Percentiles rank a stretch among this genome's conserved stretches.
Conservation (phyloP, 1,140 invertebrate genomes). For the Drosophila biarmipes region DNA sequence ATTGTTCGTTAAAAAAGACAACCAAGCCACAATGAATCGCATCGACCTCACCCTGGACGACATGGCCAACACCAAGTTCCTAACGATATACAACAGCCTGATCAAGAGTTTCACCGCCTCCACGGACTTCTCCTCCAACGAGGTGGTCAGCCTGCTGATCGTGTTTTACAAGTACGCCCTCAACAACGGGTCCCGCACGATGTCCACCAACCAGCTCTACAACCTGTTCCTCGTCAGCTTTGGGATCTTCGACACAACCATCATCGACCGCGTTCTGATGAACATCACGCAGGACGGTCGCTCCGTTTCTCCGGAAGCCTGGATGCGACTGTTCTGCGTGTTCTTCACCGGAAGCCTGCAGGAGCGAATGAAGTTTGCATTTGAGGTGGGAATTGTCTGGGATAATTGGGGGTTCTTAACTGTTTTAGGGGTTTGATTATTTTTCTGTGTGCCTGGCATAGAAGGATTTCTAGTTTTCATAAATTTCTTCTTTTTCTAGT, state of each 20-base stretch:
- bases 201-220: constrained; percentile 73
- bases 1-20: background rate
- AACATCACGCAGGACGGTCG: constrained; percentile 68
- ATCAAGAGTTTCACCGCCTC: constrained; percentile 47
- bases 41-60: constrained; percentile 75
- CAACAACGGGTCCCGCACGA: constrained; percentile 62
- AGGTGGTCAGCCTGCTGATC: constrained; percentile 67
- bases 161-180: constrained; percentile 79
- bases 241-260: constrained; percentile 63
- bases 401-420: background rate
- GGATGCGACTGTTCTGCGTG: constrained; percentile 72
- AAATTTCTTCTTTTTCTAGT: too few relatives aligned
- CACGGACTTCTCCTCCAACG: constrained; percentile 56
- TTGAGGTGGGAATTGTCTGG: constrained; percentile 31
- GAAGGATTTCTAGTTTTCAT: too few relatives aligned
- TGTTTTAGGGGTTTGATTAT: too few relatives aligned
- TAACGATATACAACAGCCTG: constrained; percentile 53
- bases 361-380: constrained; percentile 63
- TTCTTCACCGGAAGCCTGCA: constrained; percentile 60
- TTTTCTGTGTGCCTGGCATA: too few relatives aligned
- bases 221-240: constrained; percentile 72
- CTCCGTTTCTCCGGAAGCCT: constrained; percentile 61
- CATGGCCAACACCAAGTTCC: constrained; percentile 77
- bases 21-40: constrained; percentile 61
- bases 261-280: constrained; percentile 73